These are phyloP conservation scores for Drosophila subpulchrella DNA, from an alignment of 1,140 invertebrate species.

Conservation along the genomic window DNA sequence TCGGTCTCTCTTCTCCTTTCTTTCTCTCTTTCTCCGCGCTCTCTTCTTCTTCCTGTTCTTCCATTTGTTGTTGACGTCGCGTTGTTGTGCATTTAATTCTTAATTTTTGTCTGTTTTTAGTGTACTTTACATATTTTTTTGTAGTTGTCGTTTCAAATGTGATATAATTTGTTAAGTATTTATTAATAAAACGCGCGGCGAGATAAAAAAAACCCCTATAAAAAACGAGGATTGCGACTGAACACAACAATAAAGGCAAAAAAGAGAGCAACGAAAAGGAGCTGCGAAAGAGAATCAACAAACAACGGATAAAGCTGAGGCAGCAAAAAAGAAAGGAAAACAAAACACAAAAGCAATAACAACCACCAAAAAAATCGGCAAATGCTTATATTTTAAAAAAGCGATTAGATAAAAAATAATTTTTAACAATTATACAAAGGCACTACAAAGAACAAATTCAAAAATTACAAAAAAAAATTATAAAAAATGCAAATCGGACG, in stretches of 20 bases:
- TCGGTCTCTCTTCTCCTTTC: constrained; percentile 4
- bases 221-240: constrained; percentile 3
- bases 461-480: not conserved
- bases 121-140: constrained; percentile 59
- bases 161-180: constrained; percentile 70
- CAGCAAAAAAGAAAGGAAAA: not conserved
- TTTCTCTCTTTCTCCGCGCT: constrained; percentile 3
- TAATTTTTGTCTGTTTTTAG: constrained; percentile 19
- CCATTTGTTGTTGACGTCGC: constrained; percentile 44
- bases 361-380: constrained; percentile 5
- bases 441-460: not conserved
- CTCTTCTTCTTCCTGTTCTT: constrained; percentile 38
- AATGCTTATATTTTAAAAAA: not conserved
- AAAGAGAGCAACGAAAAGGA: constrained; percentile 6
- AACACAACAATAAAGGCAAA: constrained; percentile 18
- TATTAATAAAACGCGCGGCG: constrained; percentile 35
- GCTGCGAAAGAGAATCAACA: constrained; percentile 8
- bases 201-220: constrained; percentile 2
- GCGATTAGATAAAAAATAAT: constrained; percentile 1
- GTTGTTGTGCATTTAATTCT: constrained; percentile 32
- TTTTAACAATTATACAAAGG: not conserved
- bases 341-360: constrained; percentile 3
- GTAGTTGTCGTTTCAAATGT: constrained; percentile 31
- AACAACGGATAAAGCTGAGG: constrained; percentile 9
- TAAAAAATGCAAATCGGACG: not conserved